phyloP scores from a whole-genome alignment of 2,888 invertebrate genomes.

The Chalcosyrphus nemorum region DNA sequence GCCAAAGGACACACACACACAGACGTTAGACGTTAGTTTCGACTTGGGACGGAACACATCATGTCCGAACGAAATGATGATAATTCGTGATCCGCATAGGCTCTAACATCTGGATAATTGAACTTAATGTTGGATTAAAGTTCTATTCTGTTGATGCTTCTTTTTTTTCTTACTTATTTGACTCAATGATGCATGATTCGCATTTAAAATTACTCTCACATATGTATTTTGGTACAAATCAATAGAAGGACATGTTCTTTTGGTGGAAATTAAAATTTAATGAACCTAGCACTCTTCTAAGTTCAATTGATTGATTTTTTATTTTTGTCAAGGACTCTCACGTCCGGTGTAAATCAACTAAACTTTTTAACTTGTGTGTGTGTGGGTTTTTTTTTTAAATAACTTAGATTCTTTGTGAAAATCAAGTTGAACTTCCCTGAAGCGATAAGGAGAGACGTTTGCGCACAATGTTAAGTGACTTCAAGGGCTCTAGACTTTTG shows the following conservation, averaged over 20 bases:
- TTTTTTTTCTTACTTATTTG: not conserved
- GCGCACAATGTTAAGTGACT: no score
- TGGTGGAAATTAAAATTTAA: no score
- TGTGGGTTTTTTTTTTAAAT: no score
- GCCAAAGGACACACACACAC: not conserved
- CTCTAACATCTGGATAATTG: slow-evolving; percentile 7
- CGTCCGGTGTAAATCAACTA: no score
- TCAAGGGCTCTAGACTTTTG: not conserved
- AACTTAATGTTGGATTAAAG: not conserved
- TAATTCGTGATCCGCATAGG: not conserved
- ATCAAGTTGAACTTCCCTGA: no score
- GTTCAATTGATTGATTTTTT: no score
- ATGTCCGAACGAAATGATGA: not conserved
- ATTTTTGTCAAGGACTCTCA: no score
- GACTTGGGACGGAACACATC: not conserved
- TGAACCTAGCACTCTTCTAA: no score
- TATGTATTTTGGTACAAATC: not conserved
- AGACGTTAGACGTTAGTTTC: not conserved
- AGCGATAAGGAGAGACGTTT: no score
- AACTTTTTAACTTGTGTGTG: no score
- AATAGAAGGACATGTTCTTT: no score
- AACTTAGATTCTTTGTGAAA: no score
- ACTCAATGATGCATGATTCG: not conserved
- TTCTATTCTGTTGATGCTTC: not conserved
- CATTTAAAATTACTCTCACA: not conserved